These are phyloP conservation scores for Eumeta japonica DNA, from an alignment of 1,140 invertebrate species.

Conservation along the genomic window DNA sequence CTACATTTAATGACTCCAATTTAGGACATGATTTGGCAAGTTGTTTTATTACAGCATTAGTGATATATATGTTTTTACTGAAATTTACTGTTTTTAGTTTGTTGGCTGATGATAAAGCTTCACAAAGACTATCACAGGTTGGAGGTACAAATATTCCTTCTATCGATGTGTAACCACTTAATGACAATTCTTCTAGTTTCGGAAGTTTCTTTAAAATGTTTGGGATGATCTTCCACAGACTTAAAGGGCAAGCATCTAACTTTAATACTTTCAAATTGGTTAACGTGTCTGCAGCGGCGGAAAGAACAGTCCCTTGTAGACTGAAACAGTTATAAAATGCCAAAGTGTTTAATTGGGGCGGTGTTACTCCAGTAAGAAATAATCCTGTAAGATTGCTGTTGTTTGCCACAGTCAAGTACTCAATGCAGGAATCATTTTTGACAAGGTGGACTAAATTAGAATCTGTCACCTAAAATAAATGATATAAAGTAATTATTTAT, in stretches of 20 bases:
- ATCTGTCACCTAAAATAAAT: constrained; percentile 36
- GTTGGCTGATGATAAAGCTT: constrained; percentile 22
- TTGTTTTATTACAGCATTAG: constrained; percentile 32
- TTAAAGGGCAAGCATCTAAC: constrained; percentile 34
- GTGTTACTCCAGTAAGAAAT: constrained; percentile 32
- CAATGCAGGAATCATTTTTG: constrained; percentile 34
- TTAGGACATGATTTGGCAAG: constrained; percentile 28
- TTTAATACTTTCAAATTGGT: constrained; percentile 31
- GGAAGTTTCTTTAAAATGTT: constrained; percentile 34
- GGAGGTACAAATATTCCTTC: constrained; percentile 16
- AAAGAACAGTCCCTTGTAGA: constrained; percentile 35
- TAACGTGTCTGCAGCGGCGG: constrained; percentile 29
- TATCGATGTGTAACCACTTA: constrained; percentile 35
- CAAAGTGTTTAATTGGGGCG: constrained; percentile 29
- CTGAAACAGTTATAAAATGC: constrained; percentile 45
- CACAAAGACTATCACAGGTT: constrained; percentile 25
- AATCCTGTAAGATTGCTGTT: constrained; percentile 43
- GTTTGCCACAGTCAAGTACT: constrained; percentile 35
- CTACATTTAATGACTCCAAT: constrained; percentile 30
- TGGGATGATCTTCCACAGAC: constrained; percentile 38
- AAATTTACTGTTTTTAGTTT: constrained; percentile 34
- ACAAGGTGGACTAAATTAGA: constrained; percentile 36
- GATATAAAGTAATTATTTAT: constrained; percentile 3
- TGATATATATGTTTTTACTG: constrained; percentile 38
- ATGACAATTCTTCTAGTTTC: constrained; percentile 36